phyloP scores from a whole-genome alignment of 2,888 invertebrate species.

The Ctenicera cuprea region DNA sequence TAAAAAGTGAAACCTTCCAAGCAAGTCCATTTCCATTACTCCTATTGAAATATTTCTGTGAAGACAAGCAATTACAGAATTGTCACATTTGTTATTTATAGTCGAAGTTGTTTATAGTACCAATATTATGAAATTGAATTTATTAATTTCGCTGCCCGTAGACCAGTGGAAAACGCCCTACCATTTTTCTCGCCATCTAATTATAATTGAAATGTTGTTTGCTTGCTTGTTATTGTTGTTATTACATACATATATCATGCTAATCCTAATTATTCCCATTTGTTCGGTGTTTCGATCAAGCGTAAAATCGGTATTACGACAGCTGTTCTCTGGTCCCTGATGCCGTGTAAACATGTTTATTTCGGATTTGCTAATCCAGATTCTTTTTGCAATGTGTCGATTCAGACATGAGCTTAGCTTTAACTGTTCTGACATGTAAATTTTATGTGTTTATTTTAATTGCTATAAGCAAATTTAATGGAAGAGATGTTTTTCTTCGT shows the following conservation, averaged over 20 bases:
- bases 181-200: constrained; percentile 43
- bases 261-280: constrained; percentile 55
- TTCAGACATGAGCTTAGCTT: neutral
- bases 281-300: constrained; percentile 50
- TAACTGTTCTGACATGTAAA: too few species aligned
- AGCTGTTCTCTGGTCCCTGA: constrained; percentile 46
- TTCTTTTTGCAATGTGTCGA: constrained; percentile 21
- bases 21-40: too few species aligned
- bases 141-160: constrained; percentile 33
- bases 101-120: constrained; percentile 39
- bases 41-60: neutral
- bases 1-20: too few species aligned
- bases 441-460: too few species aligned
- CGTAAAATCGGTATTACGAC: constrained; percentile 52
- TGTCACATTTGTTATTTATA: constrained; percentile 31
- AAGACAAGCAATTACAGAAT: constrained; percentile 35
- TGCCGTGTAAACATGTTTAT: constrained; percentile 49
- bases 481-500: too few species aligned
- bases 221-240: constrained; percentile 36
- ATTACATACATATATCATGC: constrained; percentile 48
- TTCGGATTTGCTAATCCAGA: constrained; percentile 49
- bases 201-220: constrained; percentile 47
- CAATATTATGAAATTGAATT: constrained; percentile 33
- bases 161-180: constrained; percentile 22
- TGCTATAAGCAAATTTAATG: too few species aligned